Conservation (phyloP, 2,888 invertebrate genomes). For the Nysson spinosus region DNA sequence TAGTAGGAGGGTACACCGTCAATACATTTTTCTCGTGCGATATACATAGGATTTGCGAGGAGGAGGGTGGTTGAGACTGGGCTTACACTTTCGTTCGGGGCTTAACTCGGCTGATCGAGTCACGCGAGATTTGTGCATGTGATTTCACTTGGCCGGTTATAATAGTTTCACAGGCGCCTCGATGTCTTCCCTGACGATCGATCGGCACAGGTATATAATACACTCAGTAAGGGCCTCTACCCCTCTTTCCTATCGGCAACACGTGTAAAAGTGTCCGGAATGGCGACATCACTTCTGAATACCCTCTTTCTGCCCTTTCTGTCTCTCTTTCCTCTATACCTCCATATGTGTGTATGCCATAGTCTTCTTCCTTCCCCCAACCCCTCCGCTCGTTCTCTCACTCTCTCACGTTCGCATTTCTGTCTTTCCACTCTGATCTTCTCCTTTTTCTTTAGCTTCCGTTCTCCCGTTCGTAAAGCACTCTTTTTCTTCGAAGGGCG, state of each 20-base stretch:
- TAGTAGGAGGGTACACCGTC: too few relatives aligned
- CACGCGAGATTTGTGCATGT: slow-evolving; percentile 56
- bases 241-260: neutral
- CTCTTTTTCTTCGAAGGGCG: slow-evolving; percentile 28
- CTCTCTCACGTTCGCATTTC: neutral
- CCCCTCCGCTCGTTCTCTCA: neutral
- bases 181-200: slow-evolving; percentile 60
- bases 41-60: slow-evolving; percentile 15
- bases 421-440: slow-evolving; percentile 4
- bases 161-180: slow-evolving; percentile 61
- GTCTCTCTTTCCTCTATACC: neutral
- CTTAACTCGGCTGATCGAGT: slow-evolving; percentile 34
- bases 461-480: slow-evolving; percentile 8
- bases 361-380: neutral
- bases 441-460: slow-evolving; percentile 11
- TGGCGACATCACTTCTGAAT: neutral
- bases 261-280: neutral
- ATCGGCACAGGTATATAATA: slow-evolving; percentile 33
- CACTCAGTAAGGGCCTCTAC: neutral
- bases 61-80: slow-evolving; percentile 12
- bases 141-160: slow-evolving; percentile 44
- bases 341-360: neutral
- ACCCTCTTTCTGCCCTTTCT: neutral
- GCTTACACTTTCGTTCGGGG: slow-evolving; percentile 29
- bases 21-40: slow-evolving; percentile 4